phyloP scores from a whole-genome alignment of 2,888 invertebrate species.

The Spilarctia lutea region DNA sequence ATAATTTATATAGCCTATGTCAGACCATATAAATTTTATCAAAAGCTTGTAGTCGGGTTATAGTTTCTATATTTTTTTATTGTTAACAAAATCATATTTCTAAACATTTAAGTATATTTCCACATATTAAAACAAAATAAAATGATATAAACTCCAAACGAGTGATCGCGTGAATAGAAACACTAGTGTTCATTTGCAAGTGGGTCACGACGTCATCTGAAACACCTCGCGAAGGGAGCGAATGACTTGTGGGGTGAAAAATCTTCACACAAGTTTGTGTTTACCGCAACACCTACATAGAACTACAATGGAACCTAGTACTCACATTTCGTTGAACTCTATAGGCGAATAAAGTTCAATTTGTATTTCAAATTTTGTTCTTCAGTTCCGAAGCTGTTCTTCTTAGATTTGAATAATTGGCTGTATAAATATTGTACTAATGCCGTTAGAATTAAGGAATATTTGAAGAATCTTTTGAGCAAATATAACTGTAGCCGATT shows the following conservation, averaged over 20 bases:
- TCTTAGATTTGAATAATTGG: not conserved
- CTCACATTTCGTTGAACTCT: slow-evolving; percentile 26
- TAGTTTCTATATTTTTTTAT: no score
- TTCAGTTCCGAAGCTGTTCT: not conserved
- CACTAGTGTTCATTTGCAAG: slow-evolving; percentile 60
- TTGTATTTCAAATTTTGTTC: slow-evolving; percentile 28
- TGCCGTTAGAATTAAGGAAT: not conserved
- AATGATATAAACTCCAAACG: slow-evolving; percentile 31
- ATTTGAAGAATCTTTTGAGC: not conserved
- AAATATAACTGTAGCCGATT: not conserved
- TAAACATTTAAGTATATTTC: no score
- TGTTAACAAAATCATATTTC: no score
- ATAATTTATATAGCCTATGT: no score
- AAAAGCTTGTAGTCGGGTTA: no score
- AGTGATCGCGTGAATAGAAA: slow-evolving; percentile 53
- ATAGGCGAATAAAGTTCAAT: slow-evolving; percentile 25
- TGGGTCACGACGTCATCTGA: slow-evolving; percentile 69
- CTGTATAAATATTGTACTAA: not conserved
- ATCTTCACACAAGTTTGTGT: slow-evolving; percentile 33
- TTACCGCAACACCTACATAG: slow-evolving; percentile 42
- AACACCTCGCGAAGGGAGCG: slow-evolving; percentile 43
- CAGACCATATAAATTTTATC: no score
- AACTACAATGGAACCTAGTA: slow-evolving; percentile 30
- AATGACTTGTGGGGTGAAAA: slow-evolving; percentile 14
- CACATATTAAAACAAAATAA: not conserved